Percentiles rank a stretch among this genome's conserved stretches.
phyloP scores from a whole-genome alignment of 1,140 invertebrate genomes.

The Lasioglossum baleicum region DNA sequence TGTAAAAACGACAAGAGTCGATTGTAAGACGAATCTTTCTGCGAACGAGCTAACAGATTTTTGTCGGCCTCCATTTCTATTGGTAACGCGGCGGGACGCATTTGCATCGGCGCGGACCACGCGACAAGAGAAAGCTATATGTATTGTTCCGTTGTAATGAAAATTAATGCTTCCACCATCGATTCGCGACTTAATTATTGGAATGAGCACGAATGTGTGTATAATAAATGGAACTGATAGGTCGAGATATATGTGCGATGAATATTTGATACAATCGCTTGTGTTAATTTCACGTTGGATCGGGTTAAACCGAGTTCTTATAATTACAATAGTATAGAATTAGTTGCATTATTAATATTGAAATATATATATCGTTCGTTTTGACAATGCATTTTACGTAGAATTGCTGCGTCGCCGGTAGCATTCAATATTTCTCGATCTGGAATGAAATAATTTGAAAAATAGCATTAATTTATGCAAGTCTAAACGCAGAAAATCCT shows the following conservation, averaged over 20 bases:
- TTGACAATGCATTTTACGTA: background rate
- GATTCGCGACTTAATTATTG: conserved; percentile 22
- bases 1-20: conserved; percentile 1
- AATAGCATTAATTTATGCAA: too few relatives aligned
- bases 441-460: too few relatives aligned
- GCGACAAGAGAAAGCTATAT: conserved; percentile 11
- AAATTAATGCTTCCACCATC: conserved; percentile 21
- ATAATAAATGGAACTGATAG: conserved; percentile 8
- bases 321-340: background rate
- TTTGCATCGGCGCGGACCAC: background rate
- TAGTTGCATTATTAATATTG: background rate
- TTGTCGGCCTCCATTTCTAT: background rate
- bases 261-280: conserved; percentile 4
- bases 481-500: too few relatives aligned
- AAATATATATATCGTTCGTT: background rate
- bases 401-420: background rate
- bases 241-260: background rate
- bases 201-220: background rate
- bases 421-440: background rate
- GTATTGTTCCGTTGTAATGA: conserved; percentile 4
- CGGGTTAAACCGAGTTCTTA: background rate
- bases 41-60: background rate
- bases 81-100: background rate
- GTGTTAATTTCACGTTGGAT: background rate
- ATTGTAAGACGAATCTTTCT: conserved; percentile 17